Evolutionary conservation across 1,140 invertebrate species (phyloP), one percentile per base, ranked within the genome.

Genomic region (Cydia fagiglandana): DNA sequence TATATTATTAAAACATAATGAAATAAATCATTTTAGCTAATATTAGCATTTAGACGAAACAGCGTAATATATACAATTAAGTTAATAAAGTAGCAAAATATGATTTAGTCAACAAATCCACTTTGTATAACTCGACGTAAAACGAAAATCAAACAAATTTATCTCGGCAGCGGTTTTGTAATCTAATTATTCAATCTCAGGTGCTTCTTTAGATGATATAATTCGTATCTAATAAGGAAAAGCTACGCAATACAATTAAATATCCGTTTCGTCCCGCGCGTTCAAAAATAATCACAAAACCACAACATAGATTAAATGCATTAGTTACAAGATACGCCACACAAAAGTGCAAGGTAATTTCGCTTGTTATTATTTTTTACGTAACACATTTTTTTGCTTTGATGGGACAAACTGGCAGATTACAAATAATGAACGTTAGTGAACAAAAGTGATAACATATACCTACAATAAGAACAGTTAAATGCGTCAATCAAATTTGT

Each of bases 161-260:
- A 61, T 20, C n/a, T 61, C 17, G 17, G 15, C 9, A 10, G 10
- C 20, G 7, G 17, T 7, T 61, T 61, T 61, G 6, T 61, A 61
- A 61, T 61, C 50, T 56, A 56, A 56, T 56, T 56, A 56, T 56
- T 56, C 15, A 56, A 56, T 6, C 50, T 56, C 50, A 56, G n/a
- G 50, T 56, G 4, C 50, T 56, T 17, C 50, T 56, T n/a, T 17
- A 9, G n/a, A 56, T 12, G 56, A 61, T 24, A 61, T 6, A 61
- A 61, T 10, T 10, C 6, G 17, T 2, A 61, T 61, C 4, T 17
- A 61, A 61, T 24, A 61, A 61, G 56, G 20, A 61, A 61, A 20
- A 61, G 20, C 17, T 61, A 10, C n/a, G n/a, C n/a, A 24, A 61
- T 10, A 61, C n/a, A 61, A 61, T 56, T 56, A 56, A 56, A 56